Evolutionary conservation across 2,113 vertebrate species (phyloP), one percentile per base, ranked within the genome.

Genomic region (Ammodytes marinus): DNA sequence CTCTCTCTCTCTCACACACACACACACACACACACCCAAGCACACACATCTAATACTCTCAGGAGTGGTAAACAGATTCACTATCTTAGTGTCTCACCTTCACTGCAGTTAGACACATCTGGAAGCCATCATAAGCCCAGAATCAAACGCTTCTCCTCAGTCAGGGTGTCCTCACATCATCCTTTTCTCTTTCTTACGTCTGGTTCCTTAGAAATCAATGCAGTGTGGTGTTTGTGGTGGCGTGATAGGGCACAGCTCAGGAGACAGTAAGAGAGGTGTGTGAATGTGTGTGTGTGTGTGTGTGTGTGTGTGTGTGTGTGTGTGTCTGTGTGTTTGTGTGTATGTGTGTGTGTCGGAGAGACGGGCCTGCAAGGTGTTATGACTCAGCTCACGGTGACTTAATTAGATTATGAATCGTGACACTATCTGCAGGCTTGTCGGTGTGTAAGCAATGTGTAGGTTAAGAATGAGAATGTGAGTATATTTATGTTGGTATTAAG

Each of bases 301-400:
- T 27, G 27, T 27, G 27, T 27, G 27, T 27, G 27, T 27, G 27
- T 27, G 1, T 27, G 27, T 27, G 27, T 27, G 27, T 27, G 2
- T 27, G 27, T 27, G 27, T 72, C 54, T 77, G 67, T 19, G 67
- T 58, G 73, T 40, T n/a, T 27, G 27, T 27, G 2, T 27, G 27
- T 27, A 2, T 72, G 59, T 77, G 67, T 19, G 67, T 58, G 73
- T 40, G 86, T 46, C 78, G 19, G 77, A 65, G 72, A 59, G 52
- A 75, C 27, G 27, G 60, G 79, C 74, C 79, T 78, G 57, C 66
- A 71, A 87, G 82, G 66, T 85, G 58, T 72, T 78, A 65, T 75
- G 85, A 80, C 82, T 86, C 77, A 81, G 67, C 70, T 76, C 67
- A 69, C 9, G 4, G 68, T 59, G 69, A 79, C 86, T 86, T 77